phyloP scores from a whole-genome alignment of 2,888 invertebrate species.

The Dasypogon diadema region DNA sequence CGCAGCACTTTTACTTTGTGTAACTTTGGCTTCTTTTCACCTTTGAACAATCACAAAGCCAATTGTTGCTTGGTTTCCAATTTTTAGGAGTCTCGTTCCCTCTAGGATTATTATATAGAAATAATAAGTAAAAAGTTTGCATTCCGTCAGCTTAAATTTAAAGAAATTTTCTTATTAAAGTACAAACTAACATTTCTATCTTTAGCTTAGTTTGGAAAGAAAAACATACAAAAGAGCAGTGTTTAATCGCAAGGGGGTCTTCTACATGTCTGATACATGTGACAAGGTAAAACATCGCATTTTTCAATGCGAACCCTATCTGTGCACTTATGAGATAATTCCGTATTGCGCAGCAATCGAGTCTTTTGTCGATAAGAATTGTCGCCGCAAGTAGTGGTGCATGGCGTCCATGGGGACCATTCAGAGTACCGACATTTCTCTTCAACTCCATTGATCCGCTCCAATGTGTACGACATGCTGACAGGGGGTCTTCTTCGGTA shows the following conservation, averaged over 20 bases:
- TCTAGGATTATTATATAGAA: too few relatives aligned
- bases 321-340: slow-evolving; percentile 65
- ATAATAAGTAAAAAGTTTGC: too few relatives aligned
- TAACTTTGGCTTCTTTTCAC: too few relatives aligned
- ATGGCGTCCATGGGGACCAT: slow-evolving; percentile 80
- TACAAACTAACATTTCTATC: not conserved
- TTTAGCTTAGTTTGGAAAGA: too few relatives aligned
- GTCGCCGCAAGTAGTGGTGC: slow-evolving; percentile 75
- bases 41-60: too few relatives aligned
- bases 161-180: not conserved
- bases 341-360: slow-evolving; percentile 66
- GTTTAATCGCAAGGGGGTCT: not conserved
- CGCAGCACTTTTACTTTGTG: too few relatives aligned
- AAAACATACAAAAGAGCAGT: too few relatives aligned
- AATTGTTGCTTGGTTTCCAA: too few relatives aligned
- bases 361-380: slow-evolving; percentile 71
- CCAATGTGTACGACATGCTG: slow-evolving; percentile 25
- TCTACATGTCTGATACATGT: not conserved
- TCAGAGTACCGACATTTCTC: slow-evolving; percentile 74
- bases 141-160: too few relatives aligned
- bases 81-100: too few relatives aligned
- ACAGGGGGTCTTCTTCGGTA: slow-evolving; percentile 11
- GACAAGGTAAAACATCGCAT: slow-evolving; percentile 66
- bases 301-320: slow-evolving; percentile 66
- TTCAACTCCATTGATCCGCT: not conserved